These are phyloP conservation scores for Drosophila yooni DNA, from an alignment of 2,888 invertebrate species.

Conservation along the genomic window DNA sequence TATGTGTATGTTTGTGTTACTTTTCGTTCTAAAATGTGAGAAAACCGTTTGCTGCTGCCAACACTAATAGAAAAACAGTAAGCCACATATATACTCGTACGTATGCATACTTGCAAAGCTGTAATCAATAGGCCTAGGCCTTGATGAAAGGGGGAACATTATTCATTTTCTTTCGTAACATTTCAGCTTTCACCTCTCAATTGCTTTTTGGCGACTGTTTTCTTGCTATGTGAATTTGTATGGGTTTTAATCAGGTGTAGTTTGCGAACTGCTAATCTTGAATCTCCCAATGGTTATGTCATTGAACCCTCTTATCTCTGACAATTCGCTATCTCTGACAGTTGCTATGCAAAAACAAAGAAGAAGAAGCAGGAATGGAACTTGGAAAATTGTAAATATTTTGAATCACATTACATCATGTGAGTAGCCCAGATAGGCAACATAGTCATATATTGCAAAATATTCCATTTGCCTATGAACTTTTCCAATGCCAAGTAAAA, in stretches of 20 bases:
- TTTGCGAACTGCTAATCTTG: constrained; percentile 18
- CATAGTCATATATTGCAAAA: background rate
- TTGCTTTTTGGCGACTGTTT: constrained; percentile 13
- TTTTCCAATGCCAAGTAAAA: constrained; percentile 42
- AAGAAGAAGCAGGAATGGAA: background rate
- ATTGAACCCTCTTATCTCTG: constrained; percentile 64
- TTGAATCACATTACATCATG: background rate
- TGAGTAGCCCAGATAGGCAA: background rate
- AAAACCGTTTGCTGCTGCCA: constrained; percentile 7
- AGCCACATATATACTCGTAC: background rate
- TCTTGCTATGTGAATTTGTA: constrained; percentile 53
- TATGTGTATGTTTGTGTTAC: constrained; percentile 1
- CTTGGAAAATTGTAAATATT: constrained; percentile 5
- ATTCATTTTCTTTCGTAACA: background rate
- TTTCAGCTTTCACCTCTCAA: constrained; percentile 30
- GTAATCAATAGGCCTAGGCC: constrained; percentile 64
- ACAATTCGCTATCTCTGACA: constrained; percentile 1
- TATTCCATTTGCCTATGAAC: constrained; percentile 40
- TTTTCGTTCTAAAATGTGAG: background rate
- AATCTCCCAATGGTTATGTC: constrained; percentile 48
- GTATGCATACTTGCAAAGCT: constrained; percentile 16
- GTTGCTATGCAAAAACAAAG: constrained; percentile 57
- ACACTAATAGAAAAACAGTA: constrained; percentile 9
- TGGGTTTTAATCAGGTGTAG: constrained; percentile 57
- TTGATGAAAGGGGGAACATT: constrained; percentile 42